Evolutionary conservation across 2,888 invertebrate genomes (phyloP), one percentile per base, ranked within the genome.

Genomic region (Ochropleura leucogaster): DNA sequence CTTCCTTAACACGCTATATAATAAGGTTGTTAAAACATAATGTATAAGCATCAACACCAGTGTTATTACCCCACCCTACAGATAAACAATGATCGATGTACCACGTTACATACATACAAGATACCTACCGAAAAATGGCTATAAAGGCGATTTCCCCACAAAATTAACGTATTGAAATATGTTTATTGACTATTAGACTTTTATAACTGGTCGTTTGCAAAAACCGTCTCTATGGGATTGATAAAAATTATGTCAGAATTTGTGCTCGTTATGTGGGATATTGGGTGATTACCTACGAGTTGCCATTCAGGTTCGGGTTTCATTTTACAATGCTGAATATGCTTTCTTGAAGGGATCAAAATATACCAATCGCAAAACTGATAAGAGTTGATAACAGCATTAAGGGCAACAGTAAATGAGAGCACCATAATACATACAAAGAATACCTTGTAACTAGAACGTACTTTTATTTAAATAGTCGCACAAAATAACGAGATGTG

Each of bases 81-180:
- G 81, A 84, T 81, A 84, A 68, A 80, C 71, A 70, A 60, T 84
- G 74, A 84, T 81, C 55, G 71, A 83, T 83, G 67, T 67, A 67
- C 51, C 63, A 42, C 60, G 53, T 65, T 44, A 55, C 57, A 55
- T 44, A 55, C 57, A 55, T 63, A 42, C 55, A 68, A 62, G 82
- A 55, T 60, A 57, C 44, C 71, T 60, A 57, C 44, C 71, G 63
- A 72, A 64, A 74, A 81, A 77, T 64, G 72, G 12, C 65, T 40
- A 64, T 71, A 71, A 12, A 47, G 70, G 40, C 57, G 60, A 70
- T 72, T 68, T 63, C 63, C 72, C 47, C 8, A 42, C 59, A 69
- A 84, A 81, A 74, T 84, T 77, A 74, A 77, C 64, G 74, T 81
- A 68, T 72, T 73, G 59, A 77, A 68, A 42, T 74, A 70, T 64